Evolutionary conservation across 2,113 vertebrate genomes (phyloP).

Genomic region (Oreotragus oreotragus): DNA sequence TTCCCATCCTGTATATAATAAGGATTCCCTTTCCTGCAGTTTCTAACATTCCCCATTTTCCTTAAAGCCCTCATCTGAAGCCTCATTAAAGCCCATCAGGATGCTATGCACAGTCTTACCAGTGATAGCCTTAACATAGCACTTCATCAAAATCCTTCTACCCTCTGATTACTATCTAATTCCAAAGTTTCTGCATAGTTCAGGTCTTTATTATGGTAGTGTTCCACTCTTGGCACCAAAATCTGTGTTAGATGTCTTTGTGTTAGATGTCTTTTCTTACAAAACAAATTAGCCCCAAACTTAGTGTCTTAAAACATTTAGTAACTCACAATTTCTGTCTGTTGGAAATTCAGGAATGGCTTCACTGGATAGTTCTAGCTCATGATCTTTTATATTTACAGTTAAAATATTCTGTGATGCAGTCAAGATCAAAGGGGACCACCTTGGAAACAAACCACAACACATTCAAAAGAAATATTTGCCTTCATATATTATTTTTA

Average conservation of each 20-base stretch:
- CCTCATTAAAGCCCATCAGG: background rate
- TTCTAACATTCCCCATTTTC: background rate
- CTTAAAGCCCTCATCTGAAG: background rate
- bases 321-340: background rate
- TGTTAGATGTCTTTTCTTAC: too few relatives aligned
- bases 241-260: background rate
- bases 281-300: background rate
- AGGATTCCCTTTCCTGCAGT: background rate
- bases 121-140: background rate
- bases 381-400: background rate
- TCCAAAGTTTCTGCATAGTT: background rate
- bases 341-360: background rate
- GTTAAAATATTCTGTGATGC: background rate
- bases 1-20: background rate
- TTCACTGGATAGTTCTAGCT: background rate
- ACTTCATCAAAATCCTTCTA: background rate
- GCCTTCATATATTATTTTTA: background rate
- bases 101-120: background rate
- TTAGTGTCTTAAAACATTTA: background rate
- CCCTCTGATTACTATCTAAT: background rate
- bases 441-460: background rate
- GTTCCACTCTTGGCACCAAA: background rate
- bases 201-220: background rate
- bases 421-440: background rate
- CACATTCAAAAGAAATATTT: background rate